phyloP scores from a whole-genome alignment of 37 sponge, comb jelly and placozoan genomes.

The Tethya wilhelma region DNA sequence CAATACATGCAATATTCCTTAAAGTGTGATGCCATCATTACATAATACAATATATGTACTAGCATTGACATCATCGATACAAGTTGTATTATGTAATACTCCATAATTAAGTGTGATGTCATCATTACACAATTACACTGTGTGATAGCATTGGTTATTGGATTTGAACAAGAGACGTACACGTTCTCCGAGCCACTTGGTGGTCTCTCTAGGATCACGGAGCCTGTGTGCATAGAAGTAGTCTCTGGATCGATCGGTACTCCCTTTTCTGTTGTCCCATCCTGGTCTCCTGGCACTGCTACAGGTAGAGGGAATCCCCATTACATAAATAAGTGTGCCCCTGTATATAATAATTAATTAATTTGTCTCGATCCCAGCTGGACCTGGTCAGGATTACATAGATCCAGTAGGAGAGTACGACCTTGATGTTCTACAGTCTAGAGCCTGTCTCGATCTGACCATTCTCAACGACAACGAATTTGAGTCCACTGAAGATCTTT shows the following conservation, averaged over 20 bases:
- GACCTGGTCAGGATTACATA: no score
- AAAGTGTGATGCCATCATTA: no score
- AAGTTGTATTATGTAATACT: no score
- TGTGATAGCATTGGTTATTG: neutral
- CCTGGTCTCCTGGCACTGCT: neutral
- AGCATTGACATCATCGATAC: no score
- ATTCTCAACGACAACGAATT: slow-evolving; percentile 1
- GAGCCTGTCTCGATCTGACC: neutral
- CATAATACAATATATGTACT: no score
- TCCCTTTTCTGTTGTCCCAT: neutral
- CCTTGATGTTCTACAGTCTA: neutral
- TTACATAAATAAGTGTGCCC: neutral
- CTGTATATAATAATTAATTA: neutral
- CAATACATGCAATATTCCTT: no score
- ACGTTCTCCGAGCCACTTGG: neutral
- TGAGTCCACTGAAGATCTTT: neutral
- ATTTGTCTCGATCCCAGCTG: neutral
- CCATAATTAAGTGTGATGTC: no score
- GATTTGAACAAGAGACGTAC: neutral
- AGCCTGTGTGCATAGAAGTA: neutral
- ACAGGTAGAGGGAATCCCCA: neutral
- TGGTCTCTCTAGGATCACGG: neutral
- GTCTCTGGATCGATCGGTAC: neutral
- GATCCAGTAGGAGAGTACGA: neutral
- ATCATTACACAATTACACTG: no score